Evolutionary conservation across 2,888 invertebrate genomes (phyloP), one percentile per base, ranked within the genome.

Genomic region (Cylindroiulus punctatus): DNA sequence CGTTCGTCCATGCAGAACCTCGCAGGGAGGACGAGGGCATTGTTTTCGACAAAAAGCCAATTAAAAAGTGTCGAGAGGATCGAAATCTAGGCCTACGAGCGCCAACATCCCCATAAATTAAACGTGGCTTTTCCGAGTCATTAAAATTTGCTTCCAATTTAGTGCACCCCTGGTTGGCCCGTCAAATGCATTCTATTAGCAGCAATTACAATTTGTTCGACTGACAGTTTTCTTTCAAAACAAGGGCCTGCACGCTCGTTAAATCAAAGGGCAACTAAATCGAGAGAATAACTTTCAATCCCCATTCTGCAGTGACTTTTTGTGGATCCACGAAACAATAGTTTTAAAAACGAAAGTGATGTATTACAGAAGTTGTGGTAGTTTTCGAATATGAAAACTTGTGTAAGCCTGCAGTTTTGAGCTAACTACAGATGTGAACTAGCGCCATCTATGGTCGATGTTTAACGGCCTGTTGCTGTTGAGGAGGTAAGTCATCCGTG

Each of bases 131-230:
- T 52, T 65, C 65, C 7, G 65, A 65, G 65, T 5, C 65, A 65
- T 65, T 65, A 65, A 65, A 65, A 65, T 65, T 65, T 65, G 65
- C 8, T 26, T n/a, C n/a, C 65, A 65, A 65, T 65, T 26, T 22
- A 65, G 52, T n/a, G n/a, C n/a, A 5, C n/a, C 22, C 12, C n/a
- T 65, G 26, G 10, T 26, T 7, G 3, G 12, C 26, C 26, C 26
- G 65, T 65, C 26, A 65, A 65, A 65, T 26, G 26, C 65, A 65
- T 65, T 26, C 52, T 65, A 65, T 26, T 65, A n/a, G 65, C 26
- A 65, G 26, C 65, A 65, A 65, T 65, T 26, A 65, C 65, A 65
- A 65, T 65, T 65, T 65, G 65, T 65, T 65, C 65, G 26, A 65
- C 26, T 10, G 65, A 26, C n/a, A 65, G 26, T 26, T 65, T 5